Evolutionary conservation across 2,888 invertebrate species (phyloP).

Genomic region (Melolontha melolontha): DNA sequence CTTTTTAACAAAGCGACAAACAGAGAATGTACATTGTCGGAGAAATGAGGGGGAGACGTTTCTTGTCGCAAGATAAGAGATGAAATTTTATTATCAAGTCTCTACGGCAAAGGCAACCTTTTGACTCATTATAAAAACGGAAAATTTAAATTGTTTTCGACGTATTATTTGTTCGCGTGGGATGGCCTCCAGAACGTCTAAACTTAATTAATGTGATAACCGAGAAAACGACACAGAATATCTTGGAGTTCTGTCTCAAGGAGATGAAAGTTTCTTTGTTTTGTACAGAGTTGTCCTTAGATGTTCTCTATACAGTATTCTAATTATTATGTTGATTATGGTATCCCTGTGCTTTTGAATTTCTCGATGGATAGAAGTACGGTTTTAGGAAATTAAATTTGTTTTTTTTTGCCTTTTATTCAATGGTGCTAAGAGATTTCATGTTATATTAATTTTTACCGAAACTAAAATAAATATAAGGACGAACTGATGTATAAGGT

Average conservation of each 20-base stretch:
- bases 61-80: conserved; percentile 37
- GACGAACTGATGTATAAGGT: too few species aligned
- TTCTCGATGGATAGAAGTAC: too few species aligned
- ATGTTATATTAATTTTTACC: too few species aligned
- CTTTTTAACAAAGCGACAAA: conserved; percentile 21
- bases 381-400: too few species aligned
- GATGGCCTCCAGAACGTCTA: conserved; percentile 18
- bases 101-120: conserved; percentile 21
- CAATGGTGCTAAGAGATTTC: too few species aligned
- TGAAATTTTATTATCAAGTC: conserved; percentile 37
- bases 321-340: too few species aligned
- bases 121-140: conserved; percentile 34
- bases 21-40: conserved; percentile 4
- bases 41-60: conserved; percentile 21
- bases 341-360: too few species aligned
- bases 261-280: conserved; percentile 1
- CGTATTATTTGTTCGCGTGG: not conserved
- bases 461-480: too few species aligned
- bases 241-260: conserved; percentile 10
- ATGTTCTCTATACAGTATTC: too few species aligned
- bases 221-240: conserved; percentile 41
- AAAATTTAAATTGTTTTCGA: conserved; percentile 34
- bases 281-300: too few species aligned
- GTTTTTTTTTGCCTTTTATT: too few species aligned
- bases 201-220: conserved; percentile 42